phyloP scores from a whole-genome alignment of 2,113 vertebrate species.

The Murina feae region DNA sequence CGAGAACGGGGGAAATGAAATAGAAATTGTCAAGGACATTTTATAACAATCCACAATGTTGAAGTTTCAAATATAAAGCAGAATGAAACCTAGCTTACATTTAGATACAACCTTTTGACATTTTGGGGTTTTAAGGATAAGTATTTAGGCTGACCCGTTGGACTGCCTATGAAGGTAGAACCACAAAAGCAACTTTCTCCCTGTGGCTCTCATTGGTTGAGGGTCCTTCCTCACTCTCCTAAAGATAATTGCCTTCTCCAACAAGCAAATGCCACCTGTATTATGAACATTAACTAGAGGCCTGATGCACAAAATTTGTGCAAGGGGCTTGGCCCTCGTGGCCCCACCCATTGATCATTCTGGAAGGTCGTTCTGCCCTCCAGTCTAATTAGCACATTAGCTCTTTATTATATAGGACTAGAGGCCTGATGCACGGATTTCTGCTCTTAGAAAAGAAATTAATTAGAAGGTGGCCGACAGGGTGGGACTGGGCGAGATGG shows the following conservation, averaged over 20 bases:
- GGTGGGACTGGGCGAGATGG: too few species aligned
- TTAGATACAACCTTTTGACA: conserved; percentile 4
- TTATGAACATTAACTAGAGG: not conserved
- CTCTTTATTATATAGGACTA: too few species aligned
- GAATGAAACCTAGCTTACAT: not conserved
- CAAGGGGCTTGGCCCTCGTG: too few species aligned
- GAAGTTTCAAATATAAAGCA: not conserved
- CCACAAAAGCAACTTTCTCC: not conserved
- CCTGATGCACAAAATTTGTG: too few species aligned
- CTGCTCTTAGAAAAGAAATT: too few species aligned
- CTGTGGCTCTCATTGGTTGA: not conserved
- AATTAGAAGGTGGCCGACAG: too few species aligned
- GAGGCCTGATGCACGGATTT: too few species aligned
- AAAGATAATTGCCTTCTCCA: not conserved
- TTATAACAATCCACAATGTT: not conserved
- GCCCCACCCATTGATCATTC: too few species aligned
- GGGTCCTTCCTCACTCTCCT: not conserved
- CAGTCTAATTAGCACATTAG: too few species aligned
- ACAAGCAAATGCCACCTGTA: not conserved
- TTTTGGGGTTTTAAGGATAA: conserved; percentile 8
- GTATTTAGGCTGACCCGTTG: not conserved
- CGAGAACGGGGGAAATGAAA: not conserved
- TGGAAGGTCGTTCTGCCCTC: too few species aligned
- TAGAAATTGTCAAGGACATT: not conserved
- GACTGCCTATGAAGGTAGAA: not conserved